Conservation (phyloP, 1,140 invertebrate species). For the Drosophila mojavensis region DNA sequence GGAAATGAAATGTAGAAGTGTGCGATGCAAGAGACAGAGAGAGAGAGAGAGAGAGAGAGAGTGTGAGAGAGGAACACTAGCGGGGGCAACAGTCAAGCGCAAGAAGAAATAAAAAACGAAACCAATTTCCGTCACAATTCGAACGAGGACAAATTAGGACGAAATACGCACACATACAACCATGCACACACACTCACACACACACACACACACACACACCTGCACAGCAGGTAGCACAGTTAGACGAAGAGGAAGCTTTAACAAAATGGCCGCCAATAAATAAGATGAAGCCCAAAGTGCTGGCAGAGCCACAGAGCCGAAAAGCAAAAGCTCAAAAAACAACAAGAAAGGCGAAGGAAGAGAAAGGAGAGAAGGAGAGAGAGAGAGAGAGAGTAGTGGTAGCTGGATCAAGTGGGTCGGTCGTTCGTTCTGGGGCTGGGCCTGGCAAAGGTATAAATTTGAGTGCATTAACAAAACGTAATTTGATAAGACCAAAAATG, state of each 20-base stretch:
- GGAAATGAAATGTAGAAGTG: background rate
- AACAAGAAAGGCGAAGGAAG: slow-evolving; percentile 21
- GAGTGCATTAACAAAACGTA: slow-evolving; percentile 80
- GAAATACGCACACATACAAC: slow-evolving; percentile 7
- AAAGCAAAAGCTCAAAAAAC: slow-evolving; percentile 71
- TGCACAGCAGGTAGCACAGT: slow-evolving; percentile 20
- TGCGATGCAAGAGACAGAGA: background rate
- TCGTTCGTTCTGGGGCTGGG: background rate
- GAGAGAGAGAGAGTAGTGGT: no score
- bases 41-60: background rate
- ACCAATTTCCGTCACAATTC: slow-evolving; percentile 63
- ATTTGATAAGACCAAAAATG: slow-evolving; percentile 81
- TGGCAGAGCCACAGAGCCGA: slow-evolving; percentile 1
- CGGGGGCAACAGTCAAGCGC: slow-evolving; percentile 8
- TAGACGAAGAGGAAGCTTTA: slow-evolving; percentile 44
- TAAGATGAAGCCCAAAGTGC: slow-evolving; percentile 31
- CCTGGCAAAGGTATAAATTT: slow-evolving; percentile 74
- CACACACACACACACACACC: slow-evolving; percentile 6
- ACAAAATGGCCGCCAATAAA: slow-evolving; percentile 80
- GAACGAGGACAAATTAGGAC: slow-evolving; percentile 75
- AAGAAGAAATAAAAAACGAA: slow-evolving; percentile 46
- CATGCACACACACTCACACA: slow-evolving; percentile 16
- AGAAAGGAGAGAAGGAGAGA: background rate
- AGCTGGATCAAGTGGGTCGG: slow-evolving; percentile 1
- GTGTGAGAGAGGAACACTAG: background rate